Evolutionary conservation across 2,888 invertebrate genomes (phyloP).

Genomic region (Linnaemya vulpina): DNA sequence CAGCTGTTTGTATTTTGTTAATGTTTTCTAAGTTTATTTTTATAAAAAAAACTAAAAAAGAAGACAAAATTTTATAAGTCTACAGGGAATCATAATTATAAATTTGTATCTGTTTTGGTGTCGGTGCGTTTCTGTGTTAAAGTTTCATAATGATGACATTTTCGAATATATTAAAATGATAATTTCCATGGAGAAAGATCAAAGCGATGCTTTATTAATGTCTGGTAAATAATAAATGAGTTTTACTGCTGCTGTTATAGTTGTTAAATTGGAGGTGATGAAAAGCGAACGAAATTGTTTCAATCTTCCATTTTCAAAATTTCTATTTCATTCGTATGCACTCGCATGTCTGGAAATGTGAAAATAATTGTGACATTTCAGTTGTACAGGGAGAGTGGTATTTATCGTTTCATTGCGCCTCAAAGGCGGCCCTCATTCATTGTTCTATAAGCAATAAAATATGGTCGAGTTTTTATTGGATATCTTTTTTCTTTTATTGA

Average conservation of each 20-base stretch:
- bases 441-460: neutral
- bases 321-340: neutral
- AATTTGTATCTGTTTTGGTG: constrained; percentile 20
- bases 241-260: constrained; percentile 40
- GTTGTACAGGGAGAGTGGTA: constrained; percentile 8
- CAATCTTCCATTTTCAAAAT: constrained; percentile 15
- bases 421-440: neutral
- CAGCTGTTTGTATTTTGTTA: constrained; percentile 62
- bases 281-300: constrained; percentile 51
- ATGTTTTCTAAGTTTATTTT: constrained; percentile 19
- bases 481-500: too few species aligned
- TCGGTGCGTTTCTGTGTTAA: neutral
- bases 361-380: constrained; percentile 31
- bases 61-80: constrained; percentile 11
- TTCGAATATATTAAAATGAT: constrained; percentile 46
- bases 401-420: neutral
- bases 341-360: neutral
- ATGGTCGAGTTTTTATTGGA: neutral
- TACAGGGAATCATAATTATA: constrained; percentile 42
- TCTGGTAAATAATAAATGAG: constrained; percentile 52
- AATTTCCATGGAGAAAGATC: constrained; percentile 57
- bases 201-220: constrained; percentile 45
- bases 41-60: neutral
- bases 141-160: constrained; percentile 54
- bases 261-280: constrained; percentile 64